These are phyloP conservation scores for Meloe dianella DNA, from an alignment of 2,888 invertebrate genomes.

Conservation along the genomic window DNA sequence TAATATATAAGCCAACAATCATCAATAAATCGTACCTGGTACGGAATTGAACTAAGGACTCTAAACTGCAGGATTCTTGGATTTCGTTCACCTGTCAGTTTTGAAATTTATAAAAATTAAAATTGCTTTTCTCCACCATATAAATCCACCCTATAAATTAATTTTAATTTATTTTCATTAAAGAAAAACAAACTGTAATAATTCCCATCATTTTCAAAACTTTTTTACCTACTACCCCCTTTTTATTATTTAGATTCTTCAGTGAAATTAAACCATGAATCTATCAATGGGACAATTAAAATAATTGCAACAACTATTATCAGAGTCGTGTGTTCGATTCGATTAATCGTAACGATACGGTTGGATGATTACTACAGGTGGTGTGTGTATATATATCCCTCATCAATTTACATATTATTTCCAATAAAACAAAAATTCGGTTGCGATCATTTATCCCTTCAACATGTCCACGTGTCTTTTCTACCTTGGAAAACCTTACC, in stretches of 20 bases:
- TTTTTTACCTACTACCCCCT: too few species aligned
- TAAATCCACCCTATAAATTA: neutral
- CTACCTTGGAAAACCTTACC: conserved; percentile 5
- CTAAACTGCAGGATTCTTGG: conserved; percentile 30
- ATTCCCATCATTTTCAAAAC: neutral
- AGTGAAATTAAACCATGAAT: conserved; percentile 16
- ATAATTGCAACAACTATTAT: conserved; percentile 49
- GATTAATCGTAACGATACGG: conserved; percentile 38
- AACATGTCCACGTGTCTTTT: conserved; percentile 4
- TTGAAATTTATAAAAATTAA: conserved; percentile 18
- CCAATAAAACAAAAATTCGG: neutral
- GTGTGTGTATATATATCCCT: conserved; percentile 15
- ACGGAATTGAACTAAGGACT: conserved; percentile 40
- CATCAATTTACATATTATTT: conserved; percentile 18
- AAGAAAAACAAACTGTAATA: too few species aligned
- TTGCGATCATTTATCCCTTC: conserved; percentile 19
- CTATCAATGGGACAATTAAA: conserved; percentile 43
- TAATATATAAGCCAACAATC: conserved; percentile 34
- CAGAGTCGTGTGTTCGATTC: conserved; percentile 45
- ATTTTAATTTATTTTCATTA: neutral
- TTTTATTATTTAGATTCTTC: neutral
- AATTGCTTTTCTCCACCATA: neutral
- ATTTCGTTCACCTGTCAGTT: conserved; percentile 38
- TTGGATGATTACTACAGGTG: conserved; percentile 47
- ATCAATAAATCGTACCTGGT: conserved; percentile 58